Base-by-base conservation (phyloP, 2,888 invertebrate genomes). In the Helobdella robusta region DNA sequence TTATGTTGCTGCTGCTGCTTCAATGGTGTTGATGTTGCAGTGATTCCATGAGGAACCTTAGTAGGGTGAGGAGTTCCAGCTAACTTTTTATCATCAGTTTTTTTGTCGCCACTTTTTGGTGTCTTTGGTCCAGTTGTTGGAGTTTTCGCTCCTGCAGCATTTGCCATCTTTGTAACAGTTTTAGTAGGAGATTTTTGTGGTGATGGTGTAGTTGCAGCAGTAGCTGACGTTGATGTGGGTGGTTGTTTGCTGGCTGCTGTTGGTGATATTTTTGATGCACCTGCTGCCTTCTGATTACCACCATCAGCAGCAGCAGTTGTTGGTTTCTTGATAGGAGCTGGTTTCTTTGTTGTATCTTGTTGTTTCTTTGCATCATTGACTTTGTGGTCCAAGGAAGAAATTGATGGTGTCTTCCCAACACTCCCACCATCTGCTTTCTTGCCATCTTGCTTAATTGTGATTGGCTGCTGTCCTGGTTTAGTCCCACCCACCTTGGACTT, bases 161-260 rank as follows among this genome's bases (percentile, higher is more conserved):
- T n/a, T n/a, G n/a, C n/a, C n/a, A n/a, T n/a, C n/a, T n/a, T n/a
- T n/a, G n/a, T n/a, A n/a, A n/a, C n/a, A n/a, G 28, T 1, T 28
- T 56, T 56, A n/a, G 56, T 56, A n/a, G 56, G 56, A 56, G 56
- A 56, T 30, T 56, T 56, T 28, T 56, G 56, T 1, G 48, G 48
- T 48, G 48, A 48, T 23, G 48, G 23, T 2, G 8, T 5, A 4
- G 8, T 3, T 28, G 6, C 32, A n/a, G 28, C 28, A 56, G 56
- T 15, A 30, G 28, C 30, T 25, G 5, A n/a, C 30, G n/a, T 28
- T n/a, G n/a, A n/a, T n/a, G n/a, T n/a, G n/a, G n/a, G n/a, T n/a
- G n/a, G n/a, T n/a, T n/a, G n/a, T n/a, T n/a, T n/a, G n/a, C n/a
- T n/a, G n/a, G n/a, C n/a, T n/a, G n/a, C n/a, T n/a, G n/a, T n/a